Evolutionary conservation across 2,888 invertebrate species (phyloP).

Genomic region (Cephus pygmeus): DNA sequence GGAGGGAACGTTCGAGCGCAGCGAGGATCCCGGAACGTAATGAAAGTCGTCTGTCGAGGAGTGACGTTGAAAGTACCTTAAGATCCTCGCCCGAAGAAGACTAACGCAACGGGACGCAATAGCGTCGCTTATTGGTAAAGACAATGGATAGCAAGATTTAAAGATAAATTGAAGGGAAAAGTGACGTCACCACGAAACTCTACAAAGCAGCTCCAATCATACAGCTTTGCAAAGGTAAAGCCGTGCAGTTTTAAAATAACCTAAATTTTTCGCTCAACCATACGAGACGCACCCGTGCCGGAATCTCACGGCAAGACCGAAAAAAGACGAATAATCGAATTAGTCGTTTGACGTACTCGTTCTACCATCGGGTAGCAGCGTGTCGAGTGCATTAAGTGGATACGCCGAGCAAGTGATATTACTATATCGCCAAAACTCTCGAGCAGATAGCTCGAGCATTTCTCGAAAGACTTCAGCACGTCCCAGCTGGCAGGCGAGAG

Average conservation of each 20-base stretch:
- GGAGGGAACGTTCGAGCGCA: background rate
- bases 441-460: constrained; percentile 94
- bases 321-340: constrained; percentile 7
- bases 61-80: background rate
- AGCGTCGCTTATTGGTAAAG: background rate
- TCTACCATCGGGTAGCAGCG: constrained; percentile 91
- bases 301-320: background rate
- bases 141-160: background rate
- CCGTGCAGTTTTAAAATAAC: background rate
- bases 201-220: too few species aligned
- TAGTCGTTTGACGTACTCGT: constrained; percentile 78
- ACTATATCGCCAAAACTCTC: constrained; percentile 99
- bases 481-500: constrained; percentile 95
- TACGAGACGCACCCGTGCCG: background rate
- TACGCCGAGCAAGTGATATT: constrained; percentile 99
- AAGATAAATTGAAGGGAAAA: background rate
- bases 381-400: constrained; percentile 95
- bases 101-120: background rate
- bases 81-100: background rate
- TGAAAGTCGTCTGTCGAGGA: background rate
- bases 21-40: background rate
- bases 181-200: background rate
- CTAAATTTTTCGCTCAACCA: background rate
- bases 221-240: background rate
- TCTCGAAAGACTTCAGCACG: constrained; percentile 96